Base-by-base conservation (phyloP, 2,888 invertebrate genomes). In the Hirtodrosophila alboralis region DNA sequence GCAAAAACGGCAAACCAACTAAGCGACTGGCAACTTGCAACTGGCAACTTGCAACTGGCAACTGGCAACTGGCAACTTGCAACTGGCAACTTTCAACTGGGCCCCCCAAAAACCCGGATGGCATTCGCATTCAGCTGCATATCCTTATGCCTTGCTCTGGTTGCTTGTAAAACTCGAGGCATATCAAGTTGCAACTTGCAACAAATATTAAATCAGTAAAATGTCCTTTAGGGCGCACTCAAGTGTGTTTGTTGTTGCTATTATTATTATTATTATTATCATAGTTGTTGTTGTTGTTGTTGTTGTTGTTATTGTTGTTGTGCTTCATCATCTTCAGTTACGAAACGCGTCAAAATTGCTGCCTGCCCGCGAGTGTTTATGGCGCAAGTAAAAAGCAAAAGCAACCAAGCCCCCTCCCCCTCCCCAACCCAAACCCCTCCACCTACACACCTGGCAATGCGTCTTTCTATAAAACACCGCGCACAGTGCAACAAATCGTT, bases 181-280 rank as follows among this genome's bases (percentile, higher is more conserved):
- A 77, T 79, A 79, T 79, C 79, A 84, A 84, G 72, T 79, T 79
- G 77, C 79, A 79, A 63, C 84, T 79, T 84, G 84, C 79, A 77
- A 84, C 79, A 79, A 79, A 79, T 79, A 79, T 79, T 84, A 79
- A 84, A 79, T 79, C 79, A 79, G 80, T 79, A 79, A 79, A 79
- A 79, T 84, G 75, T 79, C 84, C 79, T 75, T 84, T 77, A 69
- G 79, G 79, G 79, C 75, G 69, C 84, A 80, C 80, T 80, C 65
- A 76, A 77, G 77, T 75, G 75, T 80, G 72, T 77, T 79, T 80
- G 80, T 79, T 79, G 79, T 62, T 75, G 73, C 53, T 30, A 33
- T 27, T 30, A 16, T 7, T 16, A 16, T 6, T 18, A 38, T n/a
- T 48, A 33, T 12, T 21, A 31, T 10, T 31, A n/a, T n/a, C n/a